Base-by-base conservation (phyloP, 2,113 vertebrate genomes). In the Collichthys lucidus region DNA sequence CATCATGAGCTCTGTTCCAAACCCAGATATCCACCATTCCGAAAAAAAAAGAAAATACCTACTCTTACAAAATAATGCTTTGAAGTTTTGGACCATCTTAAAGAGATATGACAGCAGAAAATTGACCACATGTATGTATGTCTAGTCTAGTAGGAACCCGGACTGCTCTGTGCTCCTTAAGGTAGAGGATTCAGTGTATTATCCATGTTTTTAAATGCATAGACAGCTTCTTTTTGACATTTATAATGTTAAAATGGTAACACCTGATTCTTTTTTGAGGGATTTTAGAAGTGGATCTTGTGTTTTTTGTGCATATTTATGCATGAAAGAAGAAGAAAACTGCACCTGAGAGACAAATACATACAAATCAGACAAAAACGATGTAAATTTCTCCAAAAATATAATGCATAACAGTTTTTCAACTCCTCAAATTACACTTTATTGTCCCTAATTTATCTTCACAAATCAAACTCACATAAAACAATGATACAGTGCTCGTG, bases 1-100 rank as follows among this genome's bases (percentile, higher is more conserved):
- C 90, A 80, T 69, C 78, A 44, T 44, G 79, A 84, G 82, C 81
- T 74, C 67, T 2, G 62, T 83, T 87, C 80, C 83, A 86, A 83
- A 73, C 46, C 64, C 4, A 63, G 52, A 77, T 66, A 64, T 57
- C 64, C 71, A 53, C 77, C 55, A 7, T 57, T 80, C 19, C 20
- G 35, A 67, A 65, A 59, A 67, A 59, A 67, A 77, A 83, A 75
- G 66, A n/a, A 77, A 73, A 78, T 62, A 83, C 84, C 77, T 87
- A 80, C 76, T 87, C 76, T 75, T 85, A 81, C 71, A 77, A 80
- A 74, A 84, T 80, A 78, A 83, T 53, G 26, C 47, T 19, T 3
- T 11, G 47, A 40, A 46, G 64, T 56, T 80, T 61, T 55, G 31
- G 11, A 80, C 62, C 47, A 73, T 66, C 64, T 61, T 83, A 70